A percentile compares a stretch with the other conserved stretches of the same genome.
phyloP scores from a whole-genome alignment of 35 echinoderm and acorn worm species.

The Chiridota heheva region DNA sequence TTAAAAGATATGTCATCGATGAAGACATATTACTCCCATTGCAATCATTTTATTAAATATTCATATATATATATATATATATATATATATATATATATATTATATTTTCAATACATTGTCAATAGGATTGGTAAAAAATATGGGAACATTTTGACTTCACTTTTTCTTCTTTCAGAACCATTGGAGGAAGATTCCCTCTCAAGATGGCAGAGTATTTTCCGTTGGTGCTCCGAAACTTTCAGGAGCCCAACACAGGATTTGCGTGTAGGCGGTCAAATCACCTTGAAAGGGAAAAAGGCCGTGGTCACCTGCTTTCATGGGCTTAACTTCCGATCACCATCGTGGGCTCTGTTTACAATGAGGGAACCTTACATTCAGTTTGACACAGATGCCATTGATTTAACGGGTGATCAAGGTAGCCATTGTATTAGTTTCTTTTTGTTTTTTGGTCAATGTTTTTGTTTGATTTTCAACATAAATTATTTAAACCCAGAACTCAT shows the following conservation, averaged over 20 bases:
- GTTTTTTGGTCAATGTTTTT: background rate
- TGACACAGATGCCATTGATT: conserved; percentile 83
- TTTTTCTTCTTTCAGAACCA: no score
- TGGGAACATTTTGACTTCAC: no score
- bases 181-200: no score
- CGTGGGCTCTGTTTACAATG: conserved; percentile 91
- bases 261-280: conserved; percentile 82
- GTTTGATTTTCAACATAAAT: background rate
- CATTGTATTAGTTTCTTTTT: background rate
- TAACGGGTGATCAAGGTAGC: conserved; percentile 5
- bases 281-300: conserved; percentile 68
- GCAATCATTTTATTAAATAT: no score
- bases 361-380: conserved; percentile 88
- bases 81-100: no score
- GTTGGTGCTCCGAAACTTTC: conserved; percentile 29
- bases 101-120: no score
- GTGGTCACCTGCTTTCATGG: conserved; percentile 91
- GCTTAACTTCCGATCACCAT: conserved; percentile 89
- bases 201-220: conserved; percentile 74
- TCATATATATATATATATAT: no score
- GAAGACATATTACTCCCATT: no score
- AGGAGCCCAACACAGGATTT: conserved; percentile 30
- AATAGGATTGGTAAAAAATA: no score
- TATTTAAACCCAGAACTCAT: background rate
- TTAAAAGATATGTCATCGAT: no score